phyloP scores from a whole-genome alignment of 2,113 vertebrate species.

The Tragelaphus imberbis region DNA sequence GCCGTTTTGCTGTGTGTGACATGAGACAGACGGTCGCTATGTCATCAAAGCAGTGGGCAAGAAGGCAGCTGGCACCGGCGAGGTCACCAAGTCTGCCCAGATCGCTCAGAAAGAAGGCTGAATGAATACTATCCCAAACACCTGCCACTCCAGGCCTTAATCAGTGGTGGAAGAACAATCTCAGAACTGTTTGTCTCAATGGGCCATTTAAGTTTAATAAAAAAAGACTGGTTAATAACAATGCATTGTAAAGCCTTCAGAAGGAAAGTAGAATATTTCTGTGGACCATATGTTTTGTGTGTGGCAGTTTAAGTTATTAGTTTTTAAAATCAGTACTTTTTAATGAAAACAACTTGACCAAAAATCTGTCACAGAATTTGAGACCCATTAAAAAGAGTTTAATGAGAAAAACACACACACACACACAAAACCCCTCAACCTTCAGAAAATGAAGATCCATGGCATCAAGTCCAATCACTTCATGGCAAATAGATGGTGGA shows the following conservation, averaged over 20 bases:
- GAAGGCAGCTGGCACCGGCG: not conserved
- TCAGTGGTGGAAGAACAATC: rapidly evolving
- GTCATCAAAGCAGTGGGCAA: not conserved
- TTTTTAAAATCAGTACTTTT: not conserved
- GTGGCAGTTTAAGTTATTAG: not conserved
- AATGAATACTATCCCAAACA: not conserved
- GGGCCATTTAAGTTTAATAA: not conserved
- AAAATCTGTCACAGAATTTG: not conserved
- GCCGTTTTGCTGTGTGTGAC: no score
- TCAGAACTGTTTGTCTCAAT: not conserved
- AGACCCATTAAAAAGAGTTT: not conserved
- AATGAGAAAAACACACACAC: no score
- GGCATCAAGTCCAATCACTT: no score
- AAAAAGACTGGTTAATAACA: not conserved
- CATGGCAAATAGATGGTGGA: no score
- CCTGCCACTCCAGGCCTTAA: not conserved
- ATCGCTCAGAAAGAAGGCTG: not conserved
- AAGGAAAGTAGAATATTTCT: not conserved
- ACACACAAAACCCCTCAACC: no score
- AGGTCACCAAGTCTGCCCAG: not conserved
- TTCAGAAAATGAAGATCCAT: no score
- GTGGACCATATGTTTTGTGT: not conserved
- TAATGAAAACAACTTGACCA: not conserved
- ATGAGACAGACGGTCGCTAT: no score
- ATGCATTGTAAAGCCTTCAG: not conserved